These are phyloP conservation scores for Dicrurus megarhynchus DNA, from an alignment of 2,113 vertebrate genomes.

Conservation along the genomic window DNA sequence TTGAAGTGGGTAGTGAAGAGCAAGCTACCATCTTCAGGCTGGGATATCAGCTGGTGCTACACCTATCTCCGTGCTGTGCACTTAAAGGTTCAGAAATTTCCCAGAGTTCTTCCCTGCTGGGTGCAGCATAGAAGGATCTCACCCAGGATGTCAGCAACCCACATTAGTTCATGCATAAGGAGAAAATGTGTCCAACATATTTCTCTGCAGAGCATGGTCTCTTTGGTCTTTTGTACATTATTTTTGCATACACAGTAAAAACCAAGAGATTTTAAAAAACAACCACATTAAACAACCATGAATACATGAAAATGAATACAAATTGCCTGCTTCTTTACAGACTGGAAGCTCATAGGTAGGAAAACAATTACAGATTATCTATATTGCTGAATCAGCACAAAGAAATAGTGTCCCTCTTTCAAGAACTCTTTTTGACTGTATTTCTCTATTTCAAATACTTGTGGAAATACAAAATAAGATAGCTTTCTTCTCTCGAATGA, in stretches of 20 bases:
- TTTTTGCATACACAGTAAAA: not conserved
- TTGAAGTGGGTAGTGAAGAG: not conserved
- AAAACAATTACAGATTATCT: not conserved
- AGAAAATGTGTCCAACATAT: not conserved
- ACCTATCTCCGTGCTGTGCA: not conserved
- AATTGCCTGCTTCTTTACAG: not conserved
- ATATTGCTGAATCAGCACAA: not conserved
- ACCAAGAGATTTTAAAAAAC: not conserved
- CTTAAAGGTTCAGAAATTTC: not conserved
- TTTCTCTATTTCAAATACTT: not conserved
- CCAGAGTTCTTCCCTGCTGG: not conserved
- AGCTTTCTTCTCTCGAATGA: not conserved
- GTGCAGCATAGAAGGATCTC: not conserved
- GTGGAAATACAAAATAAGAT: not conserved
- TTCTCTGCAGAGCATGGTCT: not conserved
- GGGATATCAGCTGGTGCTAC: not conserved
- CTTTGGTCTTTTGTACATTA: not conserved
- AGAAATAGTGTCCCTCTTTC: not conserved
- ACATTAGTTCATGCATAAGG: fast-evolving
- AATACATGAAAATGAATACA: not conserved
- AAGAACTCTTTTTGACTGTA: not conserved
- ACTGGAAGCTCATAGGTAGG: not conserved
- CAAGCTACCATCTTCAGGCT: not conserved
- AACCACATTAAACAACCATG: not conserved
- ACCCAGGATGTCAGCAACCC: fast-evolving